phyloP scores from a whole-genome alignment of 2,888 invertebrate species.

The Flexamia atlantica region DNA sequence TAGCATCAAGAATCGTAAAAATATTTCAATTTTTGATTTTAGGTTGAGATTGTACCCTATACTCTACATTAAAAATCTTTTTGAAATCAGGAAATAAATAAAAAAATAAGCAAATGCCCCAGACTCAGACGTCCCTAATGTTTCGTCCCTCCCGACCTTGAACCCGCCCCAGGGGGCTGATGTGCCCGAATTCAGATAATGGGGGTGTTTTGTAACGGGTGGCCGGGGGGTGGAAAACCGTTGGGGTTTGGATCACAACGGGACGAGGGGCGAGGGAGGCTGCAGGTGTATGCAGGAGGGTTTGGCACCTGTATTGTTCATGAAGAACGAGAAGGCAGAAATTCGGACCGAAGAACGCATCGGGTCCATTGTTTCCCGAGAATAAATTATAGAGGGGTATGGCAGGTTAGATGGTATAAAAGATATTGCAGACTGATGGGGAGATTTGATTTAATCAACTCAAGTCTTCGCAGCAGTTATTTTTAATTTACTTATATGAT shows the following conservation, averaged over 20 bases:
- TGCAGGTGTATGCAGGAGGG: neutral
- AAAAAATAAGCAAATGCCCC: too few relatives aligned
- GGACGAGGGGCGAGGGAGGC: slow-evolving; percentile 28
- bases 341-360: neutral
- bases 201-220: neutral
- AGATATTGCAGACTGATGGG: too few relatives aligned
- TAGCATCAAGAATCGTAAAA: too few relatives aligned
- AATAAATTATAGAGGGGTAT: neutral
- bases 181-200: neutral
- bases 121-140: too few relatives aligned
- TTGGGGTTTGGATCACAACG: slow-evolving; percentile 22
- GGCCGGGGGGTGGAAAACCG: slow-evolving; percentile 4
- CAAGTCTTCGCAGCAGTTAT: too few relatives aligned
- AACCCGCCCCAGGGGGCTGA: neutral
- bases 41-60: too few relatives aligned
- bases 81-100: too few relatives aligned
- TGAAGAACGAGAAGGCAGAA: neutral
- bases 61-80: too few relatives aligned
- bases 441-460: too few relatives aligned
- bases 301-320: slow-evolving; percentile 55
- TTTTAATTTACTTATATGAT: too few relatives aligned
- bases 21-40: too few relatives aligned
- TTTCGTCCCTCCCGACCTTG: neutral
- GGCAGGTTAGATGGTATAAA: neutral
- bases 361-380: neutral